Base-by-base conservation (phyloP, 2,113 vertebrate species). In the Loxodonta africana region DNA sequence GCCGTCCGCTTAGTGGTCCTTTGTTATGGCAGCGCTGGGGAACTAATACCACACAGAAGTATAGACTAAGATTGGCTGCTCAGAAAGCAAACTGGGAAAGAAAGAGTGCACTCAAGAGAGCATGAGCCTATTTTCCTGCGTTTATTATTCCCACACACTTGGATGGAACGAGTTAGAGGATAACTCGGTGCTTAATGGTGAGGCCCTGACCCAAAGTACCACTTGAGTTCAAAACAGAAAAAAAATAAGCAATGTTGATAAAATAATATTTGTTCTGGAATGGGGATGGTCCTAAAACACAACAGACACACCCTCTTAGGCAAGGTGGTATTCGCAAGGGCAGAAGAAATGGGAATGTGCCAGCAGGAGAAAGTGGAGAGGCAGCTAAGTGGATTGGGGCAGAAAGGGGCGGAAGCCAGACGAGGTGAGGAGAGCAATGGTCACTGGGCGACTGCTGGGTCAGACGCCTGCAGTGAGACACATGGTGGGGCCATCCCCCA, bases 81-180 rank as follows among this genome's bases (percentile, higher is more conserved):
- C 10, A 2, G 2, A 28, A 88, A 20, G 20, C 25, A 48, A 53
- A 57, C 63, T 3, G 3, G 9, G 3, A 2, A 0, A 0, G 28
- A 8, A 69, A 20, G 8, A 3, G 28, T 17, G 12, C 17, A 26
- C 84, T 25, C 20, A 0, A 10, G 65, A 86, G 30, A 3, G 41
- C 44, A 0, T 1, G 0, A 74, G 69, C 25, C 62, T 20, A 9
- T 20, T n/a, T 71, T 23, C 26, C 18, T 0, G 8, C 14, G 33
- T 25, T 18, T n/a, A 41, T 7, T 37, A 8, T 28, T 41, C 25
- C 57, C 69, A 12, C 21, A 53, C 23, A 20, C 41, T 48, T 6
- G 69, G 37, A 18, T 15, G 21, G 41, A 51, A 6, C 1, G 2
- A 77, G 62, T 28, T 21, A 25, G 44, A 63, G 44, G 14, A 37